Base-by-base conservation (phyloP, 2,888 invertebrate species). In the Yponomeuta sedellus region DNA sequence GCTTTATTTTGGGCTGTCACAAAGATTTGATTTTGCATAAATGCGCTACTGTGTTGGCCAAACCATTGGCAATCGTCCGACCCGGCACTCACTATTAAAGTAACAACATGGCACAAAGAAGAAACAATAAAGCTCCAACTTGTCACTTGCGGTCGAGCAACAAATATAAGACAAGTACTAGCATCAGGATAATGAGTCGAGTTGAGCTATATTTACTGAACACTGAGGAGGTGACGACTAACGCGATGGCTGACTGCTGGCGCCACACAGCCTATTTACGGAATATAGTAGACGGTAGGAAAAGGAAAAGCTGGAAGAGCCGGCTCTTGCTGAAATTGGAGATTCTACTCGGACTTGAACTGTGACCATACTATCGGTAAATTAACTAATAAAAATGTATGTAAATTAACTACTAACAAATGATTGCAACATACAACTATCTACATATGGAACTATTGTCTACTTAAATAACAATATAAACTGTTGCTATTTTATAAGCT, bases 141-240 rank as follows among this genome's bases (percentile, higher is more conserved):
- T 52, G 44, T 52, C 44, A 12, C 25, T 59, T 59, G 59, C 59
- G 59, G 59, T 59, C 25, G 59, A 20, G 19, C 8, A 59, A 25
- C 10, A 59, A 59, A 59, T 59, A 59, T 59, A 59, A 59, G 59
- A 22, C 22, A 20, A 59, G 59, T 59, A 8, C 59, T 12, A 59
- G 59, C 20, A 59, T 0, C 62, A 62, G 28, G 39, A 62, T 28
- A 62, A 62, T 59, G 59, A 59, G 22, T 59, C 62, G 34, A 62
- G 22, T 22, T 59, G 20, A 8, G 62, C 62, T 62, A 62, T 62
- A 62, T 62, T 62, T 62, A 62, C 59, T 20, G 12, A 25, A 16
- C 16, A 16, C 4, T 12, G 59, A 59, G 22, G 22, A 40, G 34
- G 34, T 62, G 62, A 62, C 28, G 62, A 62, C 16, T 11, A 19